Conservation (phyloP, 2,113 vertebrate species). For the Oreocharis arfaki region DNA sequence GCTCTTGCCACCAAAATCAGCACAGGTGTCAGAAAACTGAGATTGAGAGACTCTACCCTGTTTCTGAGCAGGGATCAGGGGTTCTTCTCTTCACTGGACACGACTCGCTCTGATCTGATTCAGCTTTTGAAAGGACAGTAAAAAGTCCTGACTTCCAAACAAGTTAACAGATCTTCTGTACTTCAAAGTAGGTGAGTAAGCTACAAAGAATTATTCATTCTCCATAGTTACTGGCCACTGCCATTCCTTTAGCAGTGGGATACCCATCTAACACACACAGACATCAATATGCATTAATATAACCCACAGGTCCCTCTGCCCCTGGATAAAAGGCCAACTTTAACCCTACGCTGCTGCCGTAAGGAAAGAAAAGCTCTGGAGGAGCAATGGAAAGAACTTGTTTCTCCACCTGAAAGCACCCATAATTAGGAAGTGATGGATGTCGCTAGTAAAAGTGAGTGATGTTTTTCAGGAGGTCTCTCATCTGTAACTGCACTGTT, state of each 20-base stretch:
- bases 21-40: not conserved
- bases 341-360: not conserved
- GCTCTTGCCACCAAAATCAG: not conserved
- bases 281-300: not conserved
- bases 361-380: not conserved
- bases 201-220: not conserved
- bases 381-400: not conserved
- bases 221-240: not conserved
- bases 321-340: not conserved
- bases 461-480: constrained; percentile 50
- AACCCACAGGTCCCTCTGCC: not conserved
- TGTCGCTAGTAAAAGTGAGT: constrained; percentile 50
- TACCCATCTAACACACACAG: not conserved
- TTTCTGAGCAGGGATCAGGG: not conserved
- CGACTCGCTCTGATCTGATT: not conserved
- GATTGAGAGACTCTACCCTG: not conserved
- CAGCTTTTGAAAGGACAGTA: not conserved
- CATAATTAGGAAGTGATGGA: constrained; percentile 65
- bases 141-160: not conserved
- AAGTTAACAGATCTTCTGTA: not conserved
- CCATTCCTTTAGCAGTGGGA: not conserved
- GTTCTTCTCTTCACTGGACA: not conserved
- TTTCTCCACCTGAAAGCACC: constrained; percentile 34
- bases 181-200: not conserved
- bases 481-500: constrained; percentile 63